Percentiles rank a stretch among this genome's conserved stretches.
Evolutionary conservation across 2,888 invertebrate genomes (phyloP).

Genomic region (Gasteruption jaculator): DNA sequence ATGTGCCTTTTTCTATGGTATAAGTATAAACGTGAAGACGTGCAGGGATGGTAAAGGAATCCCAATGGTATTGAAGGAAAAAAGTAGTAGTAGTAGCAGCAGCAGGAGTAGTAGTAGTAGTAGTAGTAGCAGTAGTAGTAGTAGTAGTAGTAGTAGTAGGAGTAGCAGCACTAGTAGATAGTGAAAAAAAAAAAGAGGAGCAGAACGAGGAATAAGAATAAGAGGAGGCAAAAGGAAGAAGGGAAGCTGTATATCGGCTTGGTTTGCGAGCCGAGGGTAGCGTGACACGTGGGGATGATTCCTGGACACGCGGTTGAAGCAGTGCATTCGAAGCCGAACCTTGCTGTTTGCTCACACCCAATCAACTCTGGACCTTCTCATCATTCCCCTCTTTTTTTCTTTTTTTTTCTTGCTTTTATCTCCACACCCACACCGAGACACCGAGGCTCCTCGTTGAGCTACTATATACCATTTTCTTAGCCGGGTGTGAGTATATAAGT

Average conservation of each 20-base stretch:
- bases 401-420: constrained; percentile 10
- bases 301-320: constrained; percentile 26
- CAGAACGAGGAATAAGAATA: constrained; percentile 10
- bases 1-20: constrained; percentile 13
- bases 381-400: neutral
- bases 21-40: constrained; percentile 24
- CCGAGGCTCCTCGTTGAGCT: too few species aligned
- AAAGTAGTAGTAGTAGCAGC: neutral
- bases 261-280: constrained; percentile 4
- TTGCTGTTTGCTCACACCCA: constrained; percentile 35
- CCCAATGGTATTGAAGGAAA: constrained; percentile 22
- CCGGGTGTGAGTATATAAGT: too few species aligned
- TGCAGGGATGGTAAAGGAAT: constrained; percentile 23
- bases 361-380: constrained; percentile 30
- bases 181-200: constrained; percentile 14
- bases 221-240: constrained; percentile 9
- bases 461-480: too few species aligned
- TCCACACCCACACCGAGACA: neutral
- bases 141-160: too few species aligned
- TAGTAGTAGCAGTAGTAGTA: too few species aligned
- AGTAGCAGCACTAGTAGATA: too few species aligned
- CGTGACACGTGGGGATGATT: constrained; percentile 27
- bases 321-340: constrained; percentile 25
- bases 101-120: too few species aligned
- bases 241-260: constrained; percentile 3